Evolutionary conservation across 2,113 vertebrate genomes (phyloP), one percentile per base, ranked within the genome.

Genomic region (Loxodonta africana): DNA sequence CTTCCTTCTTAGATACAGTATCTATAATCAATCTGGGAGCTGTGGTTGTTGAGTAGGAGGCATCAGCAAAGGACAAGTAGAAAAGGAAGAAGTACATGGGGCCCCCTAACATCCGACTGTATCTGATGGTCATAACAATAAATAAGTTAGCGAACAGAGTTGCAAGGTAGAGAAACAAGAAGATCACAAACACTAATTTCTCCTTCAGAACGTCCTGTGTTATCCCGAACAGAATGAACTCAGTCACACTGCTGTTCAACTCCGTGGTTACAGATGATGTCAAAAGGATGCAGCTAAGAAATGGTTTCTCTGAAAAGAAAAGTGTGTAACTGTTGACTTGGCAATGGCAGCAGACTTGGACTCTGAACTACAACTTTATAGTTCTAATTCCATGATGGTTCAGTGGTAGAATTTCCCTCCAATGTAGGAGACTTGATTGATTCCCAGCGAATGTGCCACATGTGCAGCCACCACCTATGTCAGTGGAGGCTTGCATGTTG

Each of bases 81-180:
- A 63, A 96, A 6, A 97, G 88, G 25, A 97, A 95, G 30, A 95
- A 94, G 33, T 96, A 95, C 95, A 95, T 96, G 2, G 82, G 88
- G 4, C 37, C 80, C 8, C 21, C 57, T 41, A 96, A 92, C 7
- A 30, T 82, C 53, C 18, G 83, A 12, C 77, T 91, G 21, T 8
- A 41, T n/a, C n/a, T 51, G 44, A 96, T 73, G 3, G 81, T 90
- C 74, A 77, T 21, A 23, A 94, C 77, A 74, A 96, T 97, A 30
- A 88, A 14, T 21, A 65, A 41, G 23, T 96, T 97, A 8, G 85
- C 95, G 26, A 89, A 33, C 9, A 88, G 67, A 12, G 86, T 96
- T 10, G 51, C 15, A 53, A 90, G 37, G 30, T 89, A 96, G 76
- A 94, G 57, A 25, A 84, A 5, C 57, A 96, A 88, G 83, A 94